Conservation (phyloP, 2,113 vertebrate genomes). For the Dipodomys merriami region DNA sequence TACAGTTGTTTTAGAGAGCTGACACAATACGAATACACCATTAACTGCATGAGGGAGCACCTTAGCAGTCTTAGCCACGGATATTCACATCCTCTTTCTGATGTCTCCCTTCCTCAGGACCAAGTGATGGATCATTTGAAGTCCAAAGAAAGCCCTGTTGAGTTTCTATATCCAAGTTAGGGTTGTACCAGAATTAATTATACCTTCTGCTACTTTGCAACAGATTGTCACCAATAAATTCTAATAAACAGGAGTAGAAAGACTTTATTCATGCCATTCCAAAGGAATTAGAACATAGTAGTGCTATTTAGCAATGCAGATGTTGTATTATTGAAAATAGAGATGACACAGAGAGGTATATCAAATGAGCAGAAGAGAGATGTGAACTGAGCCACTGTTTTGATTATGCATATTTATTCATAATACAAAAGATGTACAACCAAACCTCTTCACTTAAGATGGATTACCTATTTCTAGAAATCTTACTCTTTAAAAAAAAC, state of each 20-base stretch:
- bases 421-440: conserved; percentile 75
- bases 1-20: conserved; percentile 36
- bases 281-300: conserved; percentile 87
- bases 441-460: conserved; percentile 81
- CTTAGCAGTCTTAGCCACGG: conserved; percentile 52
- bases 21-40: conserved; percentile 59
- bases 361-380: conserved; percentile 83
- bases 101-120: conserved; percentile 9
- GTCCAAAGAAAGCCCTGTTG: conserved; percentile 81
- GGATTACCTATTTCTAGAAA: conserved; percentile 81
- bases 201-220: conserved; percentile 83
- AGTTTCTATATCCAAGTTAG: conserved; percentile 81
- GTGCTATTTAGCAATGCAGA: conserved; percentile 86
- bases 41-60: neutral
- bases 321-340: conserved; percentile 86
- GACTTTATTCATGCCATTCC: conserved; percentile 85
- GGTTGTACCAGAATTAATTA: conserved; percentile 85
- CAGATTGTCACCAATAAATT: conserved; percentile 85
- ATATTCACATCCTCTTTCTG: neutral
- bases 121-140: conserved; percentile 74
- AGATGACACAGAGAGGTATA: conserved; percentile 83
- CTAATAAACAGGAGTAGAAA: conserved; percentile 85
- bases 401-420: conserved; percentile 87
- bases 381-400: conserved; percentile 80
- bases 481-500: conserved; percentile 69